These are phyloP conservation scores for Onychomys torridus DNA, from an alignment of 2,797 vertebrate species.

Conservation along the genomic window DNA sequence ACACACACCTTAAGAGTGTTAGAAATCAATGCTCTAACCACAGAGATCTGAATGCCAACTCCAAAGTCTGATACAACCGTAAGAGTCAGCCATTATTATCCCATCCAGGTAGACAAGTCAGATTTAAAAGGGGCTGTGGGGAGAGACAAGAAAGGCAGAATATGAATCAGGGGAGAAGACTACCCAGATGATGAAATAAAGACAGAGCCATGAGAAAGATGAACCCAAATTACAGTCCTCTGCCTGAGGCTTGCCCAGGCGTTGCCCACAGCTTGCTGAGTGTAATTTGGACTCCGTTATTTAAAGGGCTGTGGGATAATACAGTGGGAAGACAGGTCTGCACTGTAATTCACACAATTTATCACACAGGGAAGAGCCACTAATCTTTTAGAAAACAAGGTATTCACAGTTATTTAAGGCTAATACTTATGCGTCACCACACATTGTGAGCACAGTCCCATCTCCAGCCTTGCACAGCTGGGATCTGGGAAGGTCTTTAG, in stretches of 20 bases:
- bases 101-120: background rate
- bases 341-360: slow-evolving; percentile 89
- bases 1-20: too few relatives aligned
- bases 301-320: slow-evolving; percentile 87
- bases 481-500: slow-evolving; percentile 82
- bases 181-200: background rate
- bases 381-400: slow-evolving; percentile 90
- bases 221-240: slow-evolving; percentile 73
- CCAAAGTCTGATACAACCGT: rapidly evolving
- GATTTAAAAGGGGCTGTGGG: background rate
- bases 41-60: background rate
- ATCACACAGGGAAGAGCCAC: slow-evolving; percentile 88
- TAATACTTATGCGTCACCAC: slow-evolving; percentile 89
- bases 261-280: slow-evolving; percentile 84
- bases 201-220: slow-evolving; percentile 34
- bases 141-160: background rate
- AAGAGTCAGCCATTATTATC: background rate
- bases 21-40: background rate
- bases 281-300: slow-evolving; percentile 86
- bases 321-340: slow-evolving; percentile 84
- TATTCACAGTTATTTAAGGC: slow-evolving; percentile 90
- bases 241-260: slow-evolving; percentile 82
- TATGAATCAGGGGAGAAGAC: background rate
- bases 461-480: slow-evolving; percentile 47
- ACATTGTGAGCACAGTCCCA: slow-evolving; percentile 83